phyloP scores from a whole-genome alignment of 2,888 invertebrate genomes.

The Acrobasis repandana region DNA sequence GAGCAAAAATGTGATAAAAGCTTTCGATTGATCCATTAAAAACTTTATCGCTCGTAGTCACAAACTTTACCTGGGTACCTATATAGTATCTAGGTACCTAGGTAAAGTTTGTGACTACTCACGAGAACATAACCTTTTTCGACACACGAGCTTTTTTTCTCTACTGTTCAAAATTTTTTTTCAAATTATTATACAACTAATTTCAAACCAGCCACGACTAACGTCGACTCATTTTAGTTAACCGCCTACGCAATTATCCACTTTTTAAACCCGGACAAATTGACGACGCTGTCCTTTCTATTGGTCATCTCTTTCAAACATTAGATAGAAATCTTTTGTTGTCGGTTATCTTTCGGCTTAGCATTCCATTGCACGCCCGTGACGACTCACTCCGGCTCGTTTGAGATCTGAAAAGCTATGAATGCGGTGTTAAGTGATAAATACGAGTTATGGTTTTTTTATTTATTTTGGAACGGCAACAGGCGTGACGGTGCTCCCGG shows the following conservation, averaged over 20 bases:
- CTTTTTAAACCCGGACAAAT: slow-evolving; percentile 53
- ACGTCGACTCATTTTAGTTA: slow-evolving; percentile 60
- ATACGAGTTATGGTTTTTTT: slow-evolving; percentile 43
- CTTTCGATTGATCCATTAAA: too few species aligned
- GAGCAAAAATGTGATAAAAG: too few species aligned
- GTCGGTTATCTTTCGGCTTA: slow-evolving; percentile 34
- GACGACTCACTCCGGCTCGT: slow-evolving; percentile 37
- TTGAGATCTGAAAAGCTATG: slow-evolving; percentile 49
- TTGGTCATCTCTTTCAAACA: slow-evolving; percentile 40
- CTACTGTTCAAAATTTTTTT: not conserved
- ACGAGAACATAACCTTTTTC: too few species aligned
- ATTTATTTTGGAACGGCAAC: slow-evolving; percentile 63
- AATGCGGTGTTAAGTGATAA: slow-evolving; percentile 60
- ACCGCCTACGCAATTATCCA: slow-evolving; percentile 57
- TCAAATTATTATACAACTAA: not conserved
- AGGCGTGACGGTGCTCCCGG: slow-evolving; percentile 66
- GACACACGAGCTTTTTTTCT: too few species aligned
- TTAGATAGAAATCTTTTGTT: slow-evolving; percentile 38
- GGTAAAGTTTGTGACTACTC: too few species aligned
- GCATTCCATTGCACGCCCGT: slow-evolving; percentile 42
- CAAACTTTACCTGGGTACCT: too few species aligned
- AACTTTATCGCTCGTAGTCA: too few species aligned
- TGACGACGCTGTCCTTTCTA: slow-evolving; percentile 49
- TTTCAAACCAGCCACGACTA: slow-evolving; percentile 23
- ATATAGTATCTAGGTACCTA: too few species aligned